phyloP scores from a whole-genome alignment of 2,888 invertebrate genomes.

The Polydrusus pterygomalis region DNA sequence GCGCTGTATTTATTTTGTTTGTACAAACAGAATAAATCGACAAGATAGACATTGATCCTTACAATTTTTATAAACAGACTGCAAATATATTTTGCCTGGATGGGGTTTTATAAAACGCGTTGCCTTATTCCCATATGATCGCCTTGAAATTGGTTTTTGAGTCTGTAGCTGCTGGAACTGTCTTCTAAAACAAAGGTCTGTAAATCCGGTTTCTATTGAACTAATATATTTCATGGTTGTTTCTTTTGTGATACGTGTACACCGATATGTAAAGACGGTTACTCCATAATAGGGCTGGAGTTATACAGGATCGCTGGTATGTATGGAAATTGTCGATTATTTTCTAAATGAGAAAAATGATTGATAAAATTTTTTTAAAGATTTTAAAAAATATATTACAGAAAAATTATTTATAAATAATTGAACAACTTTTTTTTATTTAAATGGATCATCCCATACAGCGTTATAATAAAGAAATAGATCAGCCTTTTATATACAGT shows the following conservation, averaged over 20 bases:
- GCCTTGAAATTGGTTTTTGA: conserved; percentile 42
- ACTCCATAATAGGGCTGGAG: too few relatives aligned
- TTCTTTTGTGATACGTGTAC: conserved; percentile 16
- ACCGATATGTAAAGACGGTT: background rate
- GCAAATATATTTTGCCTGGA: conserved; percentile 17
- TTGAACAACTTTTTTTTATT: too few relatives aligned
- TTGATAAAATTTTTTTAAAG: too few relatives aligned
- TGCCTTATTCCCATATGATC: conserved; percentile 39
- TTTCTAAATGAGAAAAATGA: too few relatives aligned
- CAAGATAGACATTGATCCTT: conserved; percentile 24
- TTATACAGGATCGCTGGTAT: too few relatives aligned
- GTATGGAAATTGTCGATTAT: too few relatives aligned
- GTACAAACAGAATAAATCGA: conserved; percentile 15
- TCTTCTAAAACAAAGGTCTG: conserved; percentile 33
- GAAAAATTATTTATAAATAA: too few relatives aligned
- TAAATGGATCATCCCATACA: too few relatives aligned
- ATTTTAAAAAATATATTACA: too few relatives aligned
- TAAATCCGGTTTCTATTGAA: conserved; percentile 28
- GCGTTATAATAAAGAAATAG: too few relatives aligned
- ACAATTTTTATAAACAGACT: conserved; percentile 28
- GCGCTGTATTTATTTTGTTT: conserved; percentile 3
- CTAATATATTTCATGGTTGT: conserved; percentile 28
- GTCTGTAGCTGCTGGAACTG: conserved; percentile 36
- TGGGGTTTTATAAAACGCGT: conserved; percentile 37
- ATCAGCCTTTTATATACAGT: too few relatives aligned